Conservation (phyloP, 2,888 invertebrate genomes). For the Clistopyga incitator region DNA sequence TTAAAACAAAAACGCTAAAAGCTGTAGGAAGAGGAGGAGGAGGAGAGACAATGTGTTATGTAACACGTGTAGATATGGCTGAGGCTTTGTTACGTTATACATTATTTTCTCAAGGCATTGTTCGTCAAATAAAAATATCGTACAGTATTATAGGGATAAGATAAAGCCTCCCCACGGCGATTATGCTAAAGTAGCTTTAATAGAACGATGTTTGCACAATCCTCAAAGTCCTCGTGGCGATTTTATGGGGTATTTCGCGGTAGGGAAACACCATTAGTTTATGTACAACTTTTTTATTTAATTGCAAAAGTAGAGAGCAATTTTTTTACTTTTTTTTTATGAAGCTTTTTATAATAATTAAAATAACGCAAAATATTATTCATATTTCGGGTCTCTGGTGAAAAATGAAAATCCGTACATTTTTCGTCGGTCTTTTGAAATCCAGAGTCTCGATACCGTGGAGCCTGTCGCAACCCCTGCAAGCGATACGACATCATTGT, state of each 20-base stretch:
- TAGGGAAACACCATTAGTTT: no score
- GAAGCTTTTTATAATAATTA: no score
- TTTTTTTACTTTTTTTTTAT: no score
- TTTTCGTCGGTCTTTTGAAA: background rate
- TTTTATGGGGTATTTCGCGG: background rate
- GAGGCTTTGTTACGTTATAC: slow-evolving; percentile 49
- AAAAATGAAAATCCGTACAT: background rate
- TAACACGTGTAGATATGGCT: slow-evolving; percentile 49
- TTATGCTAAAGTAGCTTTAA: slow-evolving; percentile 5
- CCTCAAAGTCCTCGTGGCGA: background rate
- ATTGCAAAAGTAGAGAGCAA: no score
- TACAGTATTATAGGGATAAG: slow-evolving; percentile 14
- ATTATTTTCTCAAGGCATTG: slow-evolving; percentile 43
- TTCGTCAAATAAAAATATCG: slow-evolving; percentile 25
- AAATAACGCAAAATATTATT: no score
- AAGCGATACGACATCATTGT: slow-evolving; percentile 37
- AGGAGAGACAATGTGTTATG: slow-evolving; percentile 41
- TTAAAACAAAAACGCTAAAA: slow-evolving; percentile 5
- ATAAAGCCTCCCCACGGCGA: background rate
- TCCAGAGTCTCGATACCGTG: background rate
- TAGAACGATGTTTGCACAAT: slow-evolving; percentile 1
- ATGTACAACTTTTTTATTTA: no score
- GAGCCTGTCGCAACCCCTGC: slow-evolving; percentile 4
- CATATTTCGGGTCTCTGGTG: background rate
- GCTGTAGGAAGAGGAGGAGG: background rate